Base-by-base conservation (phyloP, 2,888 invertebrate genomes). In the Neelides folsomi region DNA sequence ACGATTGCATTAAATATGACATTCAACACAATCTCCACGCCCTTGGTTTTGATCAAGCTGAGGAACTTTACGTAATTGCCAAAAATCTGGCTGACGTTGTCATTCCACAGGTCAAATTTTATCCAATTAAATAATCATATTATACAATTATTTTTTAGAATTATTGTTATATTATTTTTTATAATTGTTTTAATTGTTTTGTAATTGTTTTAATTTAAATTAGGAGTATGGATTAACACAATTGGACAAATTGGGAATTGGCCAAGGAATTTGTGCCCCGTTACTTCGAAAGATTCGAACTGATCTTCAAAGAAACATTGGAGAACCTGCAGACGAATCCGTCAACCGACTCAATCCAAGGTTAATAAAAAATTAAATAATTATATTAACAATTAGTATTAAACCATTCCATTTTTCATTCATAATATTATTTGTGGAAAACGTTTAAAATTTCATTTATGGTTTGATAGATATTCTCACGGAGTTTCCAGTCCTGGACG, bases 1-100 rank as follows among this genome's bases (percentile, higher is more conserved):
- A 98, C 68, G 98, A 98, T 74, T 97, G 97, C 69, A 97, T 98
- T 66, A 98, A 98, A 70, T 98, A 93, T 69, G 98, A 98, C 72
- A 73, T 97, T 61, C 95, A 97, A 68, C 98, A 98, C 70, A 98
- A 99, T 71, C 90, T 92, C 67, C 89, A 92, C 67, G 89, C 90
- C 1, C 71, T 95, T 62, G 90, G 94, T 71, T 93, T 87, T 67
- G 87, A 88, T 66, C 80, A 85, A 68, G 89, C 92, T 0, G 90
- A 93, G 68, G 88, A 93, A 69, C 72, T 92, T 43, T 98, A 97
- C 68, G 85, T 87, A 49, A 89, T 90, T 68, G 88, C 97, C 0
- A 98, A 98, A 72, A 90, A 93, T 69, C 75, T 98, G 66, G 98
- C 98, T 0, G 98, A 99, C 70, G 88, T 98, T 67, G 94, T 99